Evolutionary conservation across 2,888 invertebrate genomes (phyloP), one percentile per base, ranked within the genome.

Genomic region (Minunthozetes semirufus): DNA sequence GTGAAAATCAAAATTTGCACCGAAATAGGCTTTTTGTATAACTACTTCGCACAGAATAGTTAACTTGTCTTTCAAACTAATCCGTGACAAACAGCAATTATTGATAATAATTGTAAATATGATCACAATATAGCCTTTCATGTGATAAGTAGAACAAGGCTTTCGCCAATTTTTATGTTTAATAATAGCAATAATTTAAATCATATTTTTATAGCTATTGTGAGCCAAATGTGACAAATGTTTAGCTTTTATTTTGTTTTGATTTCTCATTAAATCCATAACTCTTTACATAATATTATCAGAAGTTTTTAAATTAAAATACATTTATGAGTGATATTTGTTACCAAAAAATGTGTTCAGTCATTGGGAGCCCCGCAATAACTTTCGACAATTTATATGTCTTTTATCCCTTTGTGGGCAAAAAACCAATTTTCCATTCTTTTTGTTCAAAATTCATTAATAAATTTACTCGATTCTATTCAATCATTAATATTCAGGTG

Each of bases 91-190:
- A 46, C 22, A 70, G 46, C 48, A 70, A 70, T 70, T 70, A 70
- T 70, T 15, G 70, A 25, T 33, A 63, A 38, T 29, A 27, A 59
- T 59, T 4, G 42, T 48, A 70, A 70, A 70, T 70, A 70, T 70
- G 15, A 70, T 70, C 70, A 70, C 70, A 70, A 70, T 70, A 70
- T 70, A 70, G 70, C 70, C 70, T 70, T 48, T 70, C 48, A 48
- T 70, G 15, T 25, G 11, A 48, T 68, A 68, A 42, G 70, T 70
- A 25, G 48, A 42, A 46, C 70, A 70, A 70, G 70, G 48, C 70
- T 70, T 70, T 70, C 42, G 70, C 48, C 70, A 48, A 42, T 42
- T 11, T 19, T 22, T 25, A 38, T 63, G 15, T 17, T 42, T 68
- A 42, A 68, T 68, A 68, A 68, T 68, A 68, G 42, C 19, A 68